Evolutionary conservation across 2,888 invertebrate genomes (phyloP).

Genomic region (Schrankia costaestrigalis): DNA sequence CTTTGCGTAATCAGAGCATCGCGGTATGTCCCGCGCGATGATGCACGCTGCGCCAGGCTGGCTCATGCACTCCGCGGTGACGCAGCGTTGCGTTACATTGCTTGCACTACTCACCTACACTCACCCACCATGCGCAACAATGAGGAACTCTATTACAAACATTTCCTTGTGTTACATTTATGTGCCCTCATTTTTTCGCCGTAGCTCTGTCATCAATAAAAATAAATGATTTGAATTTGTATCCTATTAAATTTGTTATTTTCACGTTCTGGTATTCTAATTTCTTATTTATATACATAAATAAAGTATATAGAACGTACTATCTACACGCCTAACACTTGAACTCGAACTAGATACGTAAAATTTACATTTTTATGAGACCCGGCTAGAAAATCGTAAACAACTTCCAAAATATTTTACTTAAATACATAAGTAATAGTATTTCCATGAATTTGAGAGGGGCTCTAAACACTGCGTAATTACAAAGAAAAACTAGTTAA

Average conservation of each 20-base stretch:
- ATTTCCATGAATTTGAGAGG: conserved; percentile 8
- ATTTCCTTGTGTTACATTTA: conserved; percentile 72
- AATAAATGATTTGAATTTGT: conserved; percentile 9
- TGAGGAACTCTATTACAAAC: conserved; percentile 60
- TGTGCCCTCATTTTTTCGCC: conserved; percentile 46
- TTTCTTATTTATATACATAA: no score
- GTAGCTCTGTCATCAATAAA: conserved; percentile 9
- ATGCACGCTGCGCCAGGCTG: conserved; percentile 40
- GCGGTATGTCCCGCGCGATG: conserved; percentile 40
- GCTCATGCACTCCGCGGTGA: conserved; percentile 24
- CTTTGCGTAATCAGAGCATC: conserved; percentile 66
- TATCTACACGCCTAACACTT: conserved; percentile 52
- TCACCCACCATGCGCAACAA: conserved; percentile 53
- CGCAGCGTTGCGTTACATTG: conserved; percentile 42
- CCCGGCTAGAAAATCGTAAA: conserved; percentile 11
- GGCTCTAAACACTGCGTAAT: no score
- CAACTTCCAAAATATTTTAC: conserved; percentile 9
- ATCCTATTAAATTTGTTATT: conserved; percentile 10
- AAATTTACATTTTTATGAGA: conserved; percentile 53
- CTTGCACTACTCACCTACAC: conserved; percentile 62
- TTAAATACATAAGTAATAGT: conserved; percentile 10
- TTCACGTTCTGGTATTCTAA: no score
- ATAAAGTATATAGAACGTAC: no score
- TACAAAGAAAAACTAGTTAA: no score
- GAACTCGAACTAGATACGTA: conserved; percentile 62